phyloP scores from a whole-genome alignment of 2,888 invertebrate genomes.

The Yponomeuta plumbellus region DNA sequence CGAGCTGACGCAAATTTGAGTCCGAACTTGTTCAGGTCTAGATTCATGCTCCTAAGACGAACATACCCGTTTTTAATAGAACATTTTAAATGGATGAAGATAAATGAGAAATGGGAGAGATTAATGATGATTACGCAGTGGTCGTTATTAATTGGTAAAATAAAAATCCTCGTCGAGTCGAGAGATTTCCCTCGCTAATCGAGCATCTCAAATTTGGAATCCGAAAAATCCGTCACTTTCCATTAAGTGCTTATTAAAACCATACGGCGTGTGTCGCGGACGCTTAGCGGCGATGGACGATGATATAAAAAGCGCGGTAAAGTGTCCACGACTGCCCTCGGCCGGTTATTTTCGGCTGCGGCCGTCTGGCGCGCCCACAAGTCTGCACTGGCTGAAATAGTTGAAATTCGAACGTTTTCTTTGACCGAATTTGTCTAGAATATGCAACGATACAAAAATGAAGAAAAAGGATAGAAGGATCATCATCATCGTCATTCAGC shows the following conservation, averaged over 20 bases:
- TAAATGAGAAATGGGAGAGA: background rate
- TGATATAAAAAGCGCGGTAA: conserved; percentile 28
- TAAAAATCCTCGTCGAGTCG: background rate
- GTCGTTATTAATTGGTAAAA: background rate
- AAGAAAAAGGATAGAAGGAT: too few relatives aligned
- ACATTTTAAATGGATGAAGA: too few relatives aligned
- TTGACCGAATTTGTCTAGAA: conserved; percentile 3
- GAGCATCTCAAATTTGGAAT: conserved; percentile 1
- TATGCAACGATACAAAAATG: background rate
- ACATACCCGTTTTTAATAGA: too few relatives aligned
- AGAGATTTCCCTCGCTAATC: background rate
- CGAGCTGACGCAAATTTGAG: too few relatives aligned
- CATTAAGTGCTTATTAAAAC: conserved; percentile 38
- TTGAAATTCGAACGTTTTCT: conserved; percentile 2
- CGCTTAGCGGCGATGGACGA: conserved; percentile 23
- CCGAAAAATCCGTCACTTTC: conserved; percentile 23
- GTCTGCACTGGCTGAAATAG: conserved; percentile 12
- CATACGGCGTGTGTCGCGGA: conserved; percentile 25
- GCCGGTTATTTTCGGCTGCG: conserved; percentile 9
- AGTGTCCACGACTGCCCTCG: conserved; percentile 20
- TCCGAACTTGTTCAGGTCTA: too few relatives aligned
- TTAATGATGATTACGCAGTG: background rate
- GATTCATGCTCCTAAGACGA: too few relatives aligned
- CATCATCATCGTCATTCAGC: too few relatives aligned
- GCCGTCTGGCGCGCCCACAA: conserved; percentile 15